These are phyloP conservation scores for Artibeus lituratus DNA, from an alignment of 2,797 vertebrate genomes.

Conservation along the genomic window DNA sequence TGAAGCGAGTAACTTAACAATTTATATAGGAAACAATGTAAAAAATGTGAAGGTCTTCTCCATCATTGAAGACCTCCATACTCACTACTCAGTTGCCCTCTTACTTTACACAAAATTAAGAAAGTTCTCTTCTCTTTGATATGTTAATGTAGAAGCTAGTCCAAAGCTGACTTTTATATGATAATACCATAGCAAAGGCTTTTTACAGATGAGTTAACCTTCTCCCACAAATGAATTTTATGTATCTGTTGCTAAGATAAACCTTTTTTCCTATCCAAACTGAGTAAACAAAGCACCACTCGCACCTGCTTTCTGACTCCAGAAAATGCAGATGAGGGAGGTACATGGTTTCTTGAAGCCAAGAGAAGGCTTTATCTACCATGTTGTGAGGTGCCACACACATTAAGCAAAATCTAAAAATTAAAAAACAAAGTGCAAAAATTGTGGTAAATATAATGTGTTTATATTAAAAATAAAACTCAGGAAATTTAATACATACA, in stretches of 20 bases:
- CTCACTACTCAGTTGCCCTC: neutral
- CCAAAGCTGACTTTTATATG: neutral
- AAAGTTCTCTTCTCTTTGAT: neutral
- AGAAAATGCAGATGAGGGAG: neutral
- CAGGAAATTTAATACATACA: neutral
- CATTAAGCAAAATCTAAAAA: neutral
- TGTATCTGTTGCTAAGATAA: slow-evolving; percentile 31
- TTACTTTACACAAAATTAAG: neutral
- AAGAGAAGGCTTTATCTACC: neutral
- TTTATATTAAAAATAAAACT: neutral
- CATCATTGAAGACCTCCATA: neutral
- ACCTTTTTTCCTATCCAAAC: neutral
- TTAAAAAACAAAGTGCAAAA: neutral
- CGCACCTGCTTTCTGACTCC: neutral
- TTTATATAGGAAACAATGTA: neutral
- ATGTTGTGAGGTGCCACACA: neutral
- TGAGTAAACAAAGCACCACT: neutral
- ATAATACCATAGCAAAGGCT: neutral
- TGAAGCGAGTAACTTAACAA: neutral
- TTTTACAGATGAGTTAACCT: neutral
- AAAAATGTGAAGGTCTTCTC: neutral
- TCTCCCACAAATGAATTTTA: slow-evolving; percentile 41
- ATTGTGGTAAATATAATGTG: neutral
- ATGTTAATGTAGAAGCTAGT: neutral
- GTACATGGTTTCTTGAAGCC: neutral